phyloP scores from a whole-genome alignment of 2,113 vertebrate species.

The Peromyscus californicus region DNA sequence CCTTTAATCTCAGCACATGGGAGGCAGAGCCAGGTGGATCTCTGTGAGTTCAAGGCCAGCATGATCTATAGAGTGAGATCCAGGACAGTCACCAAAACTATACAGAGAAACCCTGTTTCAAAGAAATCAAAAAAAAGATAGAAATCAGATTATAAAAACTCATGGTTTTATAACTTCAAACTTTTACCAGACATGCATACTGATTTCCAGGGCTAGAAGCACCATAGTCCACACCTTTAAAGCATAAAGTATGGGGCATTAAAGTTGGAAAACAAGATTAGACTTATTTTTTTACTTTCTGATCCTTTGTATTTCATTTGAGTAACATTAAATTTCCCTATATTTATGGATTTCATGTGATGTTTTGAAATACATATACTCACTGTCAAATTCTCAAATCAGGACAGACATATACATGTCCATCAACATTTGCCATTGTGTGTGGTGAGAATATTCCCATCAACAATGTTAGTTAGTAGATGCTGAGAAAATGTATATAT shows the following conservation, averaged over 20 bases:
- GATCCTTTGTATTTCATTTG: background rate
- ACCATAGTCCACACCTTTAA: background rate
- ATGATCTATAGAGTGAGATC: no score
- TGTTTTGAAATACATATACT: background rate
- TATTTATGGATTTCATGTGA: background rate
- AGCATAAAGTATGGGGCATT: slow-evolving; percentile 60
- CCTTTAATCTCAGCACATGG: no score
- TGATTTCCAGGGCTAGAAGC: slow-evolving; percentile 67
- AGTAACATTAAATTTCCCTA: background rate
- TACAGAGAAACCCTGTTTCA: no score
- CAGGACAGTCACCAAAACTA: no score
- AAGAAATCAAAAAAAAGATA: background rate
- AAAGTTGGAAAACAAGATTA: slow-evolving; percentile 64
- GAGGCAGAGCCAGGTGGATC: no score
- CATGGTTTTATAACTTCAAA: background rate
- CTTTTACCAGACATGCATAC: background rate
- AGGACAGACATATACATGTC: background rate
- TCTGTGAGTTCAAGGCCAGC: no score
- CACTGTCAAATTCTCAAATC: background rate
- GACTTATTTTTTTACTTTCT: background rate
- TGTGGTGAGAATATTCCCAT: background rate
- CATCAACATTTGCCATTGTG: background rate
- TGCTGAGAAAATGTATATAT: slow-evolving; percentile 64
- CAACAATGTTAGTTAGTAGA: slow-evolving; percentile 11
- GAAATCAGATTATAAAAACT: background rate